Evolutionary conservation across 2,113 vertebrate species (phyloP), one percentile per base, ranked within the genome.

Genomic region (Delphinapterus leucas): DNA sequence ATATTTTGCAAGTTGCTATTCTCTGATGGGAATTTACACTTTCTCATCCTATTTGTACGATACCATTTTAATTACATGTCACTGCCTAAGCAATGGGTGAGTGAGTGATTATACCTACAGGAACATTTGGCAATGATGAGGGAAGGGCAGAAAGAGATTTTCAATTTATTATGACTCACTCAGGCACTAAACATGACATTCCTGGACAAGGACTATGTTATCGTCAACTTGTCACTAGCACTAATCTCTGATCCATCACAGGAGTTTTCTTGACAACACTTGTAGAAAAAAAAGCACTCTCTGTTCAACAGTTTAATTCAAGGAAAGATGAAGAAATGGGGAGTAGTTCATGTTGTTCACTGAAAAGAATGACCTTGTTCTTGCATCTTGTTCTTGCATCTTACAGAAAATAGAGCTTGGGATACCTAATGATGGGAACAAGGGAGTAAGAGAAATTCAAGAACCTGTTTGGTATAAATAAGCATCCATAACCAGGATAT

Each of bases 51-150:
- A 93, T 98, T 98, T 97, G 61, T 97, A 65, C 97, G 97, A 98
- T 97, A 93, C 73, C 88, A 70, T 97, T 98, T 98, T 98, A 99
- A 98, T 99, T 98, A 97, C 96, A 96, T 98, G 98, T 98, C 98
- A 98, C 91, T 95, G 87, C 23, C 93, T 97, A 96, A 97, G 95
- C 97, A 98, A 94, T 97, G 76, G 90, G 36, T 8, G 13, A 96
- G 31, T 98, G 98, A 98, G 0, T 2, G 96, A 98, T 98, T 98
- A 95, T 7, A 21, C 97, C 96, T 97, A 68, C 18, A 98, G 97
- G 98, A 98, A 88, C 1, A 36, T 96, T 97, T 98, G 96, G 92
- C 81, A 89, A 36, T 96, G 93, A 97, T 95, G 86, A 92, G 85
- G 93, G 41, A 58, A 90, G 96, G 97, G 95, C 71, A 81, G 55